A percentile compares a stretch with the other conserved stretches of the same genome.
These are phyloP conservation scores for Cyrtodaria siliqua DNA, from an alignment of 2,888 invertebrate species.

Conservation along the genomic window DNA sequence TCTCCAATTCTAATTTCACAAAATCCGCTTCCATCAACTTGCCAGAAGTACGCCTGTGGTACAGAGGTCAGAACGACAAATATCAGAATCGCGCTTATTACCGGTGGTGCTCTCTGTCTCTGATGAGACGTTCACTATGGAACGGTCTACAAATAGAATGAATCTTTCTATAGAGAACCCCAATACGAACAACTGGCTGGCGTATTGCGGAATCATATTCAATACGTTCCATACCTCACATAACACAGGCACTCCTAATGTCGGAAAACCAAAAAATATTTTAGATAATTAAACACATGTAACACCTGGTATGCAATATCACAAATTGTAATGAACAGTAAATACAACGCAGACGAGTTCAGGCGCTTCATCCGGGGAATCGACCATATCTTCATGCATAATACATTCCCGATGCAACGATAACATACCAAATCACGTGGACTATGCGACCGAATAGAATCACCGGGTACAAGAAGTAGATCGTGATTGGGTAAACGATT, in stretches of 20 bases:
- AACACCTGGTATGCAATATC: conserved; percentile 80
- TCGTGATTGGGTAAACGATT: conserved; percentile 47
- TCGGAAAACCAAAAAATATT: conserved; percentile 81
- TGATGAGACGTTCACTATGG: conserved; percentile 79
- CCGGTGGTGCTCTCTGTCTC: conserved; percentile 75
- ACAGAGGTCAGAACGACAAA: conserved; percentile 70
- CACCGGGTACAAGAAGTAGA: conserved; percentile 66
- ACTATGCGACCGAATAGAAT: conserved; percentile 77
- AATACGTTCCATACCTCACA: conserved; percentile 82
- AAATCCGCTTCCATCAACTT: conserved; percentile 60
- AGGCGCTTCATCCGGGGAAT: conserved; percentile 79
- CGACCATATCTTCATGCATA: conserved; percentile 82
- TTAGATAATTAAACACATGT: conserved; percentile 81
- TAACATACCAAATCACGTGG: conserved; percentile 82
- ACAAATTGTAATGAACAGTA: conserved; percentile 81
- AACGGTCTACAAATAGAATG: conserved; percentile 82
- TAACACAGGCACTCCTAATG: conserved; percentile 72
- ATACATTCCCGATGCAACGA: conserved; percentile 81
- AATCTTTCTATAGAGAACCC: conserved; percentile 84
- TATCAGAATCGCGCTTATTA: conserved; percentile 71
- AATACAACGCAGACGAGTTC: conserved; percentile 83
- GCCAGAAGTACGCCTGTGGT: conserved; percentile 83
- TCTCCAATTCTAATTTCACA: conserved; percentile 56
- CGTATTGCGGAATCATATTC: conserved; percentile 81
- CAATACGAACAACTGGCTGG: conserved; percentile 83